Conservation (phyloP, 2,888 invertebrate species). For the Pemphredon lugubris region DNA sequence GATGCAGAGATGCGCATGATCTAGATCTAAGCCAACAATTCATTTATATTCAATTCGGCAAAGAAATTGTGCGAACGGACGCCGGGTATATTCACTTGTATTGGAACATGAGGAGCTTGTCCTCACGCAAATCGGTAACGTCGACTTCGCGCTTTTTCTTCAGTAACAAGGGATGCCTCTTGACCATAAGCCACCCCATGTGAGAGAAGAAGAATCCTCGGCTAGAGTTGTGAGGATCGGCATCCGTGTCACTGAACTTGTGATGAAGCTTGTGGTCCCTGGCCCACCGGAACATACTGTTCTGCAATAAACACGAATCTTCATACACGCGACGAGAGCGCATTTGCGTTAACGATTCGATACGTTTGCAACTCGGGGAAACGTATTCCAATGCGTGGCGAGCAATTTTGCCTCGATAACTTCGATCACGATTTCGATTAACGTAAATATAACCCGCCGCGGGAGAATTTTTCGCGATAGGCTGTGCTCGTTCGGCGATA, state of each 20-base stretch:
- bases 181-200: constrained; percentile 91
- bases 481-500: no score
- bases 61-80: background rate
- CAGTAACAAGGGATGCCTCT: constrained; percentile 89
- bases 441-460: no score
- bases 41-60: background rate
- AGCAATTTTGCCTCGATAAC: no score
- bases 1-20: no score
- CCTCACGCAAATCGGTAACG: constrained; percentile 88
- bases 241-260: constrained; percentile 89
- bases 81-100: constrained; percentile 83
- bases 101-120: constrained; percentile 89
- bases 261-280: constrained; percentile 92
- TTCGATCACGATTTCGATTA: no score
- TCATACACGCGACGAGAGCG: no score
- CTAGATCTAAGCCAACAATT: no score
- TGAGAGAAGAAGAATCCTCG: constrained; percentile 94
- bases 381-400: no score
- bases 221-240: constrained; percentile 90
- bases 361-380: no score
- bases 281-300: constrained; percentile 89
- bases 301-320: constrained; percentile 80
- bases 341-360: no score
- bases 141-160: constrained; percentile 87
- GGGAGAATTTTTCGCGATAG: no score